A percentile compares a stretch with the other conserved stretches of the same genome.
Evolutionary conservation across 2,113 vertebrate genomes (phyloP).

Genomic region (Oriolus oriolus): DNA sequence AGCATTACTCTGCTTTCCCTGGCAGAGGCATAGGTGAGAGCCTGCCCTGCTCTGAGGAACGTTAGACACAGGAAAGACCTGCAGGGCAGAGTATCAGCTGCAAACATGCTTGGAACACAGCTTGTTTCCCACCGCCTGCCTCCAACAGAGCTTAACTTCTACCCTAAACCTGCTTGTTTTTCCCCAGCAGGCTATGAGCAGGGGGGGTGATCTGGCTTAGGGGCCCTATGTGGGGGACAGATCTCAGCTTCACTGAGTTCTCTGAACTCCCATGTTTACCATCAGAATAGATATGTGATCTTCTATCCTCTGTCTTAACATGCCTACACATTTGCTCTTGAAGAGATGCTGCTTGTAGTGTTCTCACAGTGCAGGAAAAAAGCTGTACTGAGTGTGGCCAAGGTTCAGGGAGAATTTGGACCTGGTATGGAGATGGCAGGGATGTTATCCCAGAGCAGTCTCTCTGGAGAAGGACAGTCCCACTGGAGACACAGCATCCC

Average conservation of each 20-base stretch:
- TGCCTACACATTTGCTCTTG: background rate
- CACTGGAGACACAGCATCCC: background rate
- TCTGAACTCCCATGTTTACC: background rate
- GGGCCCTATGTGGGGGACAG: background rate
- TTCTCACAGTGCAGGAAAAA: background rate
- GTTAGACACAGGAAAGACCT: background rate
- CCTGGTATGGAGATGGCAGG: fast-evolving
- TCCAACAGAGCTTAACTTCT: background rate
- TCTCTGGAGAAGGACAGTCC: fast-evolving
- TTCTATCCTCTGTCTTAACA: background rate
- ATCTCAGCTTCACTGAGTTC: background rate
- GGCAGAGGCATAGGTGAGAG: background rate
- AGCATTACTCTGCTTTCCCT: fast-evolving
- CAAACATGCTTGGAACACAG: background rate
- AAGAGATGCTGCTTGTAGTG: background rate
- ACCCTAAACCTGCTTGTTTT: background rate
- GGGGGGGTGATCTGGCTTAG: background rate
- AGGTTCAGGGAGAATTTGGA: background rate
- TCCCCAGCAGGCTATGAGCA: background rate
- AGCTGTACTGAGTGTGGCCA: background rate
- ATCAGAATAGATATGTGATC: background rate
- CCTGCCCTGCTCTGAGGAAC: fast-evolving
- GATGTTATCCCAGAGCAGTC: background rate
- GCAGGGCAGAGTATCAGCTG: background rate
- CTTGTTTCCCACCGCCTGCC: background rate